Conservation (phyloP, 2,888 invertebrate genomes). For the Aphodius sticticus region DNA sequence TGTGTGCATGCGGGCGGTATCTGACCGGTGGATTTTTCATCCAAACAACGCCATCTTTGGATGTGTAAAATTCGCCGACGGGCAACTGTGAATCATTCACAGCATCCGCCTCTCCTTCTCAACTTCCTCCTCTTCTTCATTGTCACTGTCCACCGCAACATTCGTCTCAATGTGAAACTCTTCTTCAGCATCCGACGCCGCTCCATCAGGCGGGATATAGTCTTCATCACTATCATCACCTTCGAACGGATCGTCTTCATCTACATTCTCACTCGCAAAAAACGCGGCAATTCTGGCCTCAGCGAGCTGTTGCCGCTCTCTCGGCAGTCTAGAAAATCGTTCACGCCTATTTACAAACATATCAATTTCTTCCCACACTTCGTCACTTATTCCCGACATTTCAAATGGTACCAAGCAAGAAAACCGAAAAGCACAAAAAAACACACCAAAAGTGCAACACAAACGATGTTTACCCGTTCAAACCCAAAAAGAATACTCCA, state of each 20-base stretch:
- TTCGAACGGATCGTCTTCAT: not conserved
- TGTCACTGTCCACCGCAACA: not conserved
- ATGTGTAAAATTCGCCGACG: not conserved
- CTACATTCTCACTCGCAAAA: not conserved
- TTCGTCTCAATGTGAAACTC: not conserved
- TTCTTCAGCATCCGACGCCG: not conserved
- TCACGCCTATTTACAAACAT: not conserved
- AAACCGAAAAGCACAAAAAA: not conserved
- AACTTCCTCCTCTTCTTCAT: not conserved
- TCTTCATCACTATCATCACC: not conserved
- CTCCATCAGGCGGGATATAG: not conserved
- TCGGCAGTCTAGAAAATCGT: not conserved
- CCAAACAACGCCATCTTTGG: constrained; percentile 4
- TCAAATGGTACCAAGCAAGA: not conserved
- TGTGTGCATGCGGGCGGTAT: not conserved
- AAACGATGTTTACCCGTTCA: not conserved
- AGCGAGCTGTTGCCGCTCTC: not conserved
- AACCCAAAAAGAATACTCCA: not conserved
- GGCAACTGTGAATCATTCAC: not conserved
- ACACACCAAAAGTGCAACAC: not conserved
- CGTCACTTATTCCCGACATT: not conserved
- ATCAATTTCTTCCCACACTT: not conserved
- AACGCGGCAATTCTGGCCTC: not conserved
- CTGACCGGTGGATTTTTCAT: not conserved
- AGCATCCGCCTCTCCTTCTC: not conserved